Base-by-base conservation (phyloP, 2,888 invertebrate genomes). In the Tenthredo notha region DNA sequence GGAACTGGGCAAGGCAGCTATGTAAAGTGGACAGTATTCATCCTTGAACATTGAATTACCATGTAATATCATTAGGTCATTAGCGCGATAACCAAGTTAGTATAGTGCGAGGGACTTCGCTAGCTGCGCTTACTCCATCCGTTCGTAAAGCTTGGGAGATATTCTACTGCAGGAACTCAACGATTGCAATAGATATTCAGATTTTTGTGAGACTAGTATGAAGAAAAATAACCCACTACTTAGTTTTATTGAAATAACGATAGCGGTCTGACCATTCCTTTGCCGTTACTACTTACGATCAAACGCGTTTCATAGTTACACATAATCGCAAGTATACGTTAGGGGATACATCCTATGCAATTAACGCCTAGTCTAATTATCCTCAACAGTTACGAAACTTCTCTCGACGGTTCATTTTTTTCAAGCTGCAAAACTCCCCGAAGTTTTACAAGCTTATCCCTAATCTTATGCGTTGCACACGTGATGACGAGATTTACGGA, bases 41-140 rank as follows among this genome's bases (percentile, higher is more conserved):
- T 92, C 92, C 92, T 92, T 92, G 91, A 93, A 92, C 92, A 93
- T 93, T 92, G 92, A 93, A 93, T 93, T 92, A 92, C 92, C 92
- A 92, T 93, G 92, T 93, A 93, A 93, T 92, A 93, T 93, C 92
- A 93, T 93, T 93, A 92, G 92, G 91, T 92, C 92, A 93, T 93
- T 93, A 93, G 92, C 91, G 91, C 91, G 90, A 90, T 92, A 93
- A 93, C 91, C 92, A 90, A 93, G 92, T 92, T 92, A 92, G 92
- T 91, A 92, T 92, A 92, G 92, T 92, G 92, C 92, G 91, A 91
- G 92, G 92, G 92, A 92, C 92, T 92, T 92, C 90, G 89, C 89
- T 90, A 89, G 90, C 89, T 89, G 90, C 90, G 90, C 89, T 91
- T 91, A 90, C 91, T 90, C 90, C 89, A 89, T 89, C 89, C 90